Evolutionary conservation across 1,140 invertebrate genomes (phyloP).

Genomic region (Heliconius hermathena): DNA sequence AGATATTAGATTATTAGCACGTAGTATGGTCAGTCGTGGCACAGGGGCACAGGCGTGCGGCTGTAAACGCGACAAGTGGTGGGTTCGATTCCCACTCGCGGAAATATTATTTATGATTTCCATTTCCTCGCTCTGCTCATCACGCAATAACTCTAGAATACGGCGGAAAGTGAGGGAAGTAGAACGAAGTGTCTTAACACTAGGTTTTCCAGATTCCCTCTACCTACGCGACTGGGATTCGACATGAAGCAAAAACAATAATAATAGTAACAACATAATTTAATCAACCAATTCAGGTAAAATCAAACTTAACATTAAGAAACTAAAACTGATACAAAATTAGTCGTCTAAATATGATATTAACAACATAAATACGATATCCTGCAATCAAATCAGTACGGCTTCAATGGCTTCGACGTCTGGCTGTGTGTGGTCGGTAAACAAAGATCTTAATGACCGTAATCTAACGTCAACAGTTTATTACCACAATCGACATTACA

Average conservation of each 20-base stretch:
- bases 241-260: too few relatives aligned
- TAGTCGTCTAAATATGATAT: constrained; percentile 66
- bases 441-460: constrained; percentile 73
- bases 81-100: too few relatives aligned
- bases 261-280: background rate
- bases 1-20: background rate
- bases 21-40: too few relatives aligned
- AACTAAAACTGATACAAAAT: constrained; percentile 33
- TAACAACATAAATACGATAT: constrained; percentile 74
- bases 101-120: too few relatives aligned
- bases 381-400: constrained; percentile 76
- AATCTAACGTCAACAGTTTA: constrained; percentile 71
- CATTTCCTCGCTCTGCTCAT: too few relatives aligned
- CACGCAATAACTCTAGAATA: too few relatives aligned
- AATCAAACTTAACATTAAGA: constrained; percentile 17
- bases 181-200: too few relatives aligned
- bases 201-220: too few relatives aligned
- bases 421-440: constrained; percentile 76
- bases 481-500: constrained; percentile 70
- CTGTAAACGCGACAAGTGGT: too few relatives aligned
- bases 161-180: too few relatives aligned
- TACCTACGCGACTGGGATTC: too few relatives aligned
- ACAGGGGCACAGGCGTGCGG: too few relatives aligned
- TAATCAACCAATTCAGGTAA: background rate
- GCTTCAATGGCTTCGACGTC: constrained; percentile 64